phyloP scores from a whole-genome alignment of 2,113 vertebrate species.

The Sebastes schlegelii region DNA sequence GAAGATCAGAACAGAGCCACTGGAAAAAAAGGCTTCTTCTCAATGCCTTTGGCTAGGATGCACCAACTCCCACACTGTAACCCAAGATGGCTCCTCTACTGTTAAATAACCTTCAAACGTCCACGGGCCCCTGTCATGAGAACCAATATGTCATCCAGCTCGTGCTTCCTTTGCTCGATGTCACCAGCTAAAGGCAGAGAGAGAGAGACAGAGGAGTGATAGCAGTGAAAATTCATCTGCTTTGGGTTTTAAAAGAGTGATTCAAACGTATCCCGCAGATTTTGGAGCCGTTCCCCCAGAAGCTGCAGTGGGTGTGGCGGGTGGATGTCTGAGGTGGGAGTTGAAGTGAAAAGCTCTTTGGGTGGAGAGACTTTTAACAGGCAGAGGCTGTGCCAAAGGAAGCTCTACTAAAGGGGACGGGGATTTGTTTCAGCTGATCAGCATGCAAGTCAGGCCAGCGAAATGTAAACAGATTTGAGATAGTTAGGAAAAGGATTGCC shows the following conservation, averaged over 20 bases:
- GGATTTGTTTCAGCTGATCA: background rate
- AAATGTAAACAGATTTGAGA: background rate
- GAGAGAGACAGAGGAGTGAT: conserved; percentile 14
- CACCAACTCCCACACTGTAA: conserved; percentile 59
- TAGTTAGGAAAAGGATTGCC: background rate
- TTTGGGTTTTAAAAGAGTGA: conserved; percentile 40
- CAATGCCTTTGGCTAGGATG: conserved; percentile 35
- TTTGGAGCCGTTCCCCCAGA: conserved; percentile 17
- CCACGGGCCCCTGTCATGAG: conserved; percentile 55
- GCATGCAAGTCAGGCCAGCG: background rate
- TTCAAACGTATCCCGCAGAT: conserved; percentile 31
- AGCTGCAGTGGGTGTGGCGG: background rate
- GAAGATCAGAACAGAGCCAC: conserved; percentile 9
- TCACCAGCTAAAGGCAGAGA: conserved; percentile 49
- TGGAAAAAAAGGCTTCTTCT: conserved; percentile 34
- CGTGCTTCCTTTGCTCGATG: conserved; percentile 52
- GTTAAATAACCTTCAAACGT: conserved; percentile 66
- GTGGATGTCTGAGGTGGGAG: conserved; percentile 35
- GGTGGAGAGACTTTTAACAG: conserved; percentile 15
- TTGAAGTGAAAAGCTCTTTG: conserved; percentile 16
- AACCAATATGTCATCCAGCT: conserved; percentile 52
- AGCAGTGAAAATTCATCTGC: conserved; percentile 31
- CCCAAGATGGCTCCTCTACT: conserved; percentile 47
- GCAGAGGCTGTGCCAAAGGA: conserved; percentile 1
- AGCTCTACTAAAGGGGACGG: background rate